Conservation (phyloP, 2,797 vertebrate species). For the Coreius guichenoti region DNA sequence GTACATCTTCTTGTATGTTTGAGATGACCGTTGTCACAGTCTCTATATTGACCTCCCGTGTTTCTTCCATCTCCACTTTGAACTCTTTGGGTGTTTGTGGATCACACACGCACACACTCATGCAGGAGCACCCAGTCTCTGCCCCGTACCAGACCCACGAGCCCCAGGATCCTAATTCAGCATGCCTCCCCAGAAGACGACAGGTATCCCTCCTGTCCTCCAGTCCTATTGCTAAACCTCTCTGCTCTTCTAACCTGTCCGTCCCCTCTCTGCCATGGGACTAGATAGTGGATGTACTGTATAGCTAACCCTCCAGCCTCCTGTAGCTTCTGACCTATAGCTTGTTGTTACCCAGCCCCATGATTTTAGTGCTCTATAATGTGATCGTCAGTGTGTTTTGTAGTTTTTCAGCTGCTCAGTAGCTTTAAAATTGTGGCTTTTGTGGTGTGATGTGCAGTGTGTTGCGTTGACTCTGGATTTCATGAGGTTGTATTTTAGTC, state of each 20-base stretch:
- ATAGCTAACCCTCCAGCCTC: slow-evolving; percentile 43
- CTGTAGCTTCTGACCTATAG: slow-evolving; percentile 53
- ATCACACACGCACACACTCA: slow-evolving; percentile 53
- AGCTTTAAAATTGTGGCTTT: slow-evolving; percentile 32
- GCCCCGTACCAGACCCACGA: slow-evolving; percentile 93
- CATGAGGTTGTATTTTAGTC: neutral
- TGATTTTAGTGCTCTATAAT: slow-evolving; percentile 45
- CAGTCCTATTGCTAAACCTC: slow-evolving; percentile 48
- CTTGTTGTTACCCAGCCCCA: slow-evolving; percentile 49
- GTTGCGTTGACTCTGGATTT: slow-evolving; percentile 6
- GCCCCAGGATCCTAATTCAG: slow-evolving; percentile 99
- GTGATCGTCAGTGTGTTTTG: slow-evolving; percentile 39
- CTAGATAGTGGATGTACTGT: slow-evolving; percentile 33
- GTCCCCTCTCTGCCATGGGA: slow-evolving; percentile 29
- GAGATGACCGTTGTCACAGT: slow-evolving; percentile 43
- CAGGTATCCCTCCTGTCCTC: slow-evolving; percentile 88
- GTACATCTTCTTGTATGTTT: slow-evolving; percentile 48
- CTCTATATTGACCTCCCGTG: slow-evolving; percentile 57
- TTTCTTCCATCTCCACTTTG: slow-evolving; percentile 59
- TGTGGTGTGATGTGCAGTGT: slow-evolving; percentile 23
- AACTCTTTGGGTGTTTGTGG: slow-evolving; percentile 56
- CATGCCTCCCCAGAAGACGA: slow-evolving; percentile 97
- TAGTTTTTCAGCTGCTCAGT: slow-evolving; percentile 21
- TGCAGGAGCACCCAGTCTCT: slow-evolving; percentile 88
- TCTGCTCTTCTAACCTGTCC: slow-evolving; percentile 48